Conservation (phyloP, 2,113 vertebrate species). For the Ovis canadensis region DNA sequence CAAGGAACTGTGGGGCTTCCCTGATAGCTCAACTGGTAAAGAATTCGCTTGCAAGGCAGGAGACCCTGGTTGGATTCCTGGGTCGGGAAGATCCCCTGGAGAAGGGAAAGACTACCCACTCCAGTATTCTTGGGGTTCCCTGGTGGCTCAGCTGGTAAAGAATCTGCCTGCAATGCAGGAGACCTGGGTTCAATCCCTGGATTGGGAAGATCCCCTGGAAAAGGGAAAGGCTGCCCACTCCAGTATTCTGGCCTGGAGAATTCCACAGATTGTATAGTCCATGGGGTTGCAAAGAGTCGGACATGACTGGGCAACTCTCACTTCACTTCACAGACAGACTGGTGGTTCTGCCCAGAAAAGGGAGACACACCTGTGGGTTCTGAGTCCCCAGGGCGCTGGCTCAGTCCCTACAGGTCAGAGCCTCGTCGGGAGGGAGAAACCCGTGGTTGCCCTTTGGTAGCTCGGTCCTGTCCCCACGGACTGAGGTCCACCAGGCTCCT, state of each 20-base stretch:
- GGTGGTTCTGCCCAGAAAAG: background rate
- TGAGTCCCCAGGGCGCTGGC: rapidly evolving
- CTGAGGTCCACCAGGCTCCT: background rate
- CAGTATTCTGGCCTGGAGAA: background rate
- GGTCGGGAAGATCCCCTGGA: background rate
- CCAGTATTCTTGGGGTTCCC: too few relatives aligned
- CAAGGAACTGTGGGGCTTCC: background rate
- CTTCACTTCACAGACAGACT: background rate
- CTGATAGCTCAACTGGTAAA: background rate
- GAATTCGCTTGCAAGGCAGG: background rate
- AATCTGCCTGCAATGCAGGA: too few relatives aligned
- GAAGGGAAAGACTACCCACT: background rate
- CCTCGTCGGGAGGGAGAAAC: background rate
- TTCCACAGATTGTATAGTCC: background rate
- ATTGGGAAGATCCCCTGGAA: background rate
- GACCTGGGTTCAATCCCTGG: too few relatives aligned
- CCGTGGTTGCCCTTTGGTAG: background rate
- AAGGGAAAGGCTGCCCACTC: background rate
- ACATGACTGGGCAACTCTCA: background rate
- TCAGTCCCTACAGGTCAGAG: rapidly evolving
- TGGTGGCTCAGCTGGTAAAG: too few relatives aligned
- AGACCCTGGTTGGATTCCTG: background rate
- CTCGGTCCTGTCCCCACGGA: background rate
- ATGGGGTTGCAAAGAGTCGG: background rate
- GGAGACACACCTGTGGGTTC: rapidly evolving